Evolutionary conservation across 2,797 vertebrate genomes (phyloP).

Genomic region (Monodelphis domestica): DNA sequence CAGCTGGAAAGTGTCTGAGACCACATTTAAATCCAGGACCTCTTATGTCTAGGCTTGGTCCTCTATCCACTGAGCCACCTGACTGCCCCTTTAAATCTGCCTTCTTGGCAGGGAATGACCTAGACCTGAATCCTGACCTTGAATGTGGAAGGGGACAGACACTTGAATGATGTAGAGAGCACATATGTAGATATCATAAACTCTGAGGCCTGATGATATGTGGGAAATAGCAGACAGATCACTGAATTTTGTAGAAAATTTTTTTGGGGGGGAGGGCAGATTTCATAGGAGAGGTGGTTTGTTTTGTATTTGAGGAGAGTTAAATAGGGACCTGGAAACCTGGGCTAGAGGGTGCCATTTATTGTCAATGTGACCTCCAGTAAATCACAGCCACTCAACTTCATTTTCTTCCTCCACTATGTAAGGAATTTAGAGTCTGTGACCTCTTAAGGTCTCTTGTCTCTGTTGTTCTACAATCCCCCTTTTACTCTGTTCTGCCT

Average conservation of each 20-base stretch:
- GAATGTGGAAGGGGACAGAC: background rate
- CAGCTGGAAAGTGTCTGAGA: too few species aligned
- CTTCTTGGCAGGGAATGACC: background rate
- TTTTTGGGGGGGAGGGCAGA: conserved; percentile 38
- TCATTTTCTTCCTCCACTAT: background rate
- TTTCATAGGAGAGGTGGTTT: conserved; percentile 1
- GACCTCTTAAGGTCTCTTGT: background rate
- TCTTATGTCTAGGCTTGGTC: too few species aligned
- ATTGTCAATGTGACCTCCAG: background rate
- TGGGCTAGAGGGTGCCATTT: background rate
- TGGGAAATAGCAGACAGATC: background rate
- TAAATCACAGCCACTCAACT: background rate
- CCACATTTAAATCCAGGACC: too few species aligned
- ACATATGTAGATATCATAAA: background rate
- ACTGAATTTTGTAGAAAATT: conserved; percentile 15
- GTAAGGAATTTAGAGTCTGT: background rate
- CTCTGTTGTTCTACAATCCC: background rate
- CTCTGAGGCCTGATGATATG: background rate
- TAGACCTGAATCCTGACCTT: background rate
- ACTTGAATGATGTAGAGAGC: background rate
- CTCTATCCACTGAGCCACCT: too few species aligned
- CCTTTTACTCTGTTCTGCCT: background rate
- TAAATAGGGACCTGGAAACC: background rate
- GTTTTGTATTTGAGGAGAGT: background rate
- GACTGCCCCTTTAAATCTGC: too few species aligned